Base-by-base conservation (phyloP, 2,888 invertebrate genomes). In the Eumerus sabulonum region DNA sequence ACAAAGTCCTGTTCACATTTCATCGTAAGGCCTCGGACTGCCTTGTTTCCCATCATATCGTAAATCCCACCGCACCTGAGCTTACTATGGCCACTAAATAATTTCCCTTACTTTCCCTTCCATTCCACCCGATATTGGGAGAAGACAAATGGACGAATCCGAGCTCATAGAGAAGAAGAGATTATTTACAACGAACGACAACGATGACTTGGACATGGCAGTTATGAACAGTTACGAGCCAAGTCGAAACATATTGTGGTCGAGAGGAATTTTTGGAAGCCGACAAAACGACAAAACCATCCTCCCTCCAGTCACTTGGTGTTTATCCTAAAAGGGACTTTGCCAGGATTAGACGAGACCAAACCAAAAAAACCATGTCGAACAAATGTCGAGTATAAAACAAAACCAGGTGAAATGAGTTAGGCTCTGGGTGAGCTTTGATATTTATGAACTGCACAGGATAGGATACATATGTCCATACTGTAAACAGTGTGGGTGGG, bases 1-100 rank as follows among this genome's bases (percentile, higher is more conserved):
- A n/a, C n/a, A n/a, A 4, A 44, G 40, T 67, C 51, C 57, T 62
- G 57, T 51, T 67, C 56, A 60, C 64, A 71, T 71, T 71, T 71
- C 54, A 53, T 76, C 63, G 51, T 48, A 42, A 42, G n/a, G 50
- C 50, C 53, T 42, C 40, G 38, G 14, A 18, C 53, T 62, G 54
- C 42, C 27, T 59, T 38, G 19, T 19, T 27, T 59, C 38, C 47
- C 40, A 19, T 38, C 35, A 14, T 9, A 2, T 17, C 36, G 59
- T 63, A 63, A 74, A 62, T 62, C 62, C 16, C 54, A 35, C 57
- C 36, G 27, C 66, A 48, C 54, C 66, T 56, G 56, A 17, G 11
- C 17, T 45, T 40, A 53, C 54, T 60, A 27, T 56, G n/a, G 17
- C 45, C 40, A 54, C 38, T 66, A 66, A 72, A 76, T 76, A 66